These are phyloP conservation scores for Neogale vison DNA, from an alignment of 2,113 vertebrate genomes.

Conservation along the genomic window DNA sequence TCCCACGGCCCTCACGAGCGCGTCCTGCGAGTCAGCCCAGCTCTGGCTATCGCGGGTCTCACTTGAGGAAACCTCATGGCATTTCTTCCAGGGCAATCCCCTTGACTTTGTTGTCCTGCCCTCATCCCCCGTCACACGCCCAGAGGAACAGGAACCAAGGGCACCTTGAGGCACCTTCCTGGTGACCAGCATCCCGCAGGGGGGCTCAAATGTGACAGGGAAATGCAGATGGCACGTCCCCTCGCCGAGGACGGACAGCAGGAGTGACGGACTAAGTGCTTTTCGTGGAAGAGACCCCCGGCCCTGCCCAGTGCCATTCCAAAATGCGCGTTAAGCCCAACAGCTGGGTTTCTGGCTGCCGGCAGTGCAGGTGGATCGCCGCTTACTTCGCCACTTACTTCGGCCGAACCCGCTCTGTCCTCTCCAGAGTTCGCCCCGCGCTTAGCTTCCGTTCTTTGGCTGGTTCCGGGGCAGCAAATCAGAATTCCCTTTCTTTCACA, in stretches of 20 bases:
- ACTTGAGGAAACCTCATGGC: neutral
- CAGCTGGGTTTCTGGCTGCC: neutral
- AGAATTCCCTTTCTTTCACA: constrained; percentile 34
- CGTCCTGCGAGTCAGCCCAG: neutral
- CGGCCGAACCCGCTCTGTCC: neutral
- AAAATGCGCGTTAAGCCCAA: neutral
- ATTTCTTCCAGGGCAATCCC: neutral
- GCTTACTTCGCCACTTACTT: neutral
- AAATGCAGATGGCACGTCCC: neutral
- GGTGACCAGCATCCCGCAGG: neutral
- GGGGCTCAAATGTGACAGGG: neutral
- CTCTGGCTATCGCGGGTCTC: neutral
- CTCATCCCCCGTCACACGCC: neutral
- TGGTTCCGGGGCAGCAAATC: neutral
- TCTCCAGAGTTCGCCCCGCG: neutral
- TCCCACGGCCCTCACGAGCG: neutral
- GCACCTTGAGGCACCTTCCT: neutral
- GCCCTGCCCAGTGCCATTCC: neutral
- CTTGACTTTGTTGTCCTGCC: neutral
- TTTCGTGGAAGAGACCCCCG: neutral
- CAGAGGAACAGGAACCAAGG: neutral
- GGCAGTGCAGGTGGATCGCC: neutral
- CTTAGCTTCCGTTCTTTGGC: neutral
- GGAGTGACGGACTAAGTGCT: neutral
- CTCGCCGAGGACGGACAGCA: neutral